A percentile compares a stretch with the other conserved stretches of the same genome.
Conservation (phyloP, 2,113 vertebrate genomes). For the Nannobrachium achirus region DNA sequence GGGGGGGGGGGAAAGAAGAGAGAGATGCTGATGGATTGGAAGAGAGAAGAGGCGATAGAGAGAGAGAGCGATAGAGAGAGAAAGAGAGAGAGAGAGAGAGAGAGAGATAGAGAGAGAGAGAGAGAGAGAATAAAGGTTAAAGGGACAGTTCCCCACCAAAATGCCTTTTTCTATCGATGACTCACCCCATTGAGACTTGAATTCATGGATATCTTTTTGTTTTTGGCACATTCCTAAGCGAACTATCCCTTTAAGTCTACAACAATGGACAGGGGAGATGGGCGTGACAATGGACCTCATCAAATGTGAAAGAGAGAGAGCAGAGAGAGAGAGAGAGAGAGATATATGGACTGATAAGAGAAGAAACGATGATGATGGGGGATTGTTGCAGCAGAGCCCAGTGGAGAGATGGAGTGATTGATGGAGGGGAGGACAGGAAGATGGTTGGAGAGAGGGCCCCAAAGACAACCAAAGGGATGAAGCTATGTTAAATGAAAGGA, state of each 20-base stretch:
- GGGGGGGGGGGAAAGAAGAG: not conserved
- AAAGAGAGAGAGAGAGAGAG: not conserved
- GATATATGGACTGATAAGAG: not conserved
- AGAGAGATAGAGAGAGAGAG: not conserved
- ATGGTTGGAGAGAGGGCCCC: not conserved
- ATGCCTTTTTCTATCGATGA: too few relatives aligned
- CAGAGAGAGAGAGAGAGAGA: not conserved
- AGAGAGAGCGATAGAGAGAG: not conserved
- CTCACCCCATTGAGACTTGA: too few relatives aligned
- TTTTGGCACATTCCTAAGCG: too few relatives aligned
- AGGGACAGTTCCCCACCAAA: too few relatives aligned
- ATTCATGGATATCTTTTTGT: too few relatives aligned
- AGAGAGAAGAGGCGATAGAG: slow-evolving; percentile 11
- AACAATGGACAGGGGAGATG: too few relatives aligned
- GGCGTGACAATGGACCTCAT: too few relatives aligned
- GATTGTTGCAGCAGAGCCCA: not conserved
- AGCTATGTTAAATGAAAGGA: slow-evolving; percentile 11
- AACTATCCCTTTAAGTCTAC: too few relatives aligned
- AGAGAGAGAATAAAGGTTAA: too few relatives aligned
- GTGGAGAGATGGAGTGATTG: slow-evolving; percentile 6
- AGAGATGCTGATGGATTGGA: not conserved
- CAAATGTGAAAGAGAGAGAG: not conserved
- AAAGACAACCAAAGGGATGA: slow-evolving; percentile 5
- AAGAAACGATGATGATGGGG: not conserved
- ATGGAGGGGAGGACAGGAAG: slow-evolving; percentile 16